phyloP scores from a whole-genome alignment of 53 echinoderm and acorn worm species.

The Actinopyga echinites region DNA sequence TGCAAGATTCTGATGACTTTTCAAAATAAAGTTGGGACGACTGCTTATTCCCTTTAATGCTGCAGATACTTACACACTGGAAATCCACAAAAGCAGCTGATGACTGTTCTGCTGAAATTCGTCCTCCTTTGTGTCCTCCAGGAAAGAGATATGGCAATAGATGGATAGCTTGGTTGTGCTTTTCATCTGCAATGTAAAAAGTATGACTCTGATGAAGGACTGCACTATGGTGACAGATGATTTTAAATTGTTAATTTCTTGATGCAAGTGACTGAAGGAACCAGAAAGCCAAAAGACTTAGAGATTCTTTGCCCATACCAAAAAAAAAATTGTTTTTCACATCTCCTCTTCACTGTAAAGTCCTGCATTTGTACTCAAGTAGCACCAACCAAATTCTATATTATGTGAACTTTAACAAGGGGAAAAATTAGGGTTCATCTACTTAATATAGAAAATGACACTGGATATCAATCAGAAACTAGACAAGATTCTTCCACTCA shows the following conservation, averaged over 20 bases:
- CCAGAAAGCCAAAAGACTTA: too few species aligned
- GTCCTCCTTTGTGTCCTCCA: constrained; percentile 1
- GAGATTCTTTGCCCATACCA: not conserved
- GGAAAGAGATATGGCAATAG: not conserved
- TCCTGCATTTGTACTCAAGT: not conserved
- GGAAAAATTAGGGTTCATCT: too few species aligned
- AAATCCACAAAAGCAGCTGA: not conserved
- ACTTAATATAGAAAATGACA: too few species aligned
- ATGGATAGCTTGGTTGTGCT: not conserved
- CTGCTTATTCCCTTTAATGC: too few species aligned
- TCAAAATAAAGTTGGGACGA: too few species aligned
- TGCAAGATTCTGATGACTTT: too few species aligned
- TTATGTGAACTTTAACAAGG: too few species aligned
- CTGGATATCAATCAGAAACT: too few species aligned
- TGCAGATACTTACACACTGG: not conserved
- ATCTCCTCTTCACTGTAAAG: not conserved
- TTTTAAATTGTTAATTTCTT: not conserved
- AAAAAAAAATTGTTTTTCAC: not conserved
- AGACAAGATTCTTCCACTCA: too few species aligned
- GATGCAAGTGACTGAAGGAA: not conserved
- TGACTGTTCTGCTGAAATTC: constrained; percentile 1
- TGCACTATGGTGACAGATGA: not conserved
- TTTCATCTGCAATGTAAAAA: constrained; percentile 3
- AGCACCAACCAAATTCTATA: too few species aligned
- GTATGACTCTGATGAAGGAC: not conserved